These are phyloP conservation scores for Euschistus heros DNA, from an alignment of 1,140 invertebrate genomes.

Conservation along the genomic window DNA sequence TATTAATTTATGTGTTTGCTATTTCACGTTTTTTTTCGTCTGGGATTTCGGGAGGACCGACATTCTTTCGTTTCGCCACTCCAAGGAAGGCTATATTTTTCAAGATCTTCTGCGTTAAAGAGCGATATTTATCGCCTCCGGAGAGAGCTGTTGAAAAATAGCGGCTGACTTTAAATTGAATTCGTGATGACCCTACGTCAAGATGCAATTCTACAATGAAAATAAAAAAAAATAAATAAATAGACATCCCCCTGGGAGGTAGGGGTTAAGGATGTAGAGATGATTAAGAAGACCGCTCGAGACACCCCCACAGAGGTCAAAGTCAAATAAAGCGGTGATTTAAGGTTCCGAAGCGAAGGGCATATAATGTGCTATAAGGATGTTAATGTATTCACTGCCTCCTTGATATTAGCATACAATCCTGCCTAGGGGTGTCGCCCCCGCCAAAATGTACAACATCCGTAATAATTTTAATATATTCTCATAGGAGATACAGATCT, in stretches of 20 bases:
- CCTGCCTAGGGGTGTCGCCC: slow-evolving; percentile 3
- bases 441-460: slow-evolving; percentile 6
- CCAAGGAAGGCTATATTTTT: too few species aligned
- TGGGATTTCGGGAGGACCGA: too few species aligned
- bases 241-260: neutral
- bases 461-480: slow-evolving; percentile 9
- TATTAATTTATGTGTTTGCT: too few species aligned
- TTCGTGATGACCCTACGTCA: too few species aligned
- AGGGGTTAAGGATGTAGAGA: neutral
- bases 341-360: neutral
- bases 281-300: neutral
- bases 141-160: too few species aligned
- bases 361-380: neutral
- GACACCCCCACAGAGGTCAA: slow-evolving; percentile 1
- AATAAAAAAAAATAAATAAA: too few species aligned
- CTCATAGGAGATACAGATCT: neutral
- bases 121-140: too few species aligned
- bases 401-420: slow-evolving; percentile 8
- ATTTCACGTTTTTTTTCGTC: too few species aligned
- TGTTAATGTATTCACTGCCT: slow-evolving; percentile 6
- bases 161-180: too few species aligned
- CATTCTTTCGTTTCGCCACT: too few species aligned
- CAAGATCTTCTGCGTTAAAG: too few species aligned
- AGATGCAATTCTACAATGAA: too few species aligned
- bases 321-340: slow-evolving; percentile 1